Base-by-base conservation (phyloP, 2,797 vertebrate genomes). In the Micrastur ruficollis region DNA sequence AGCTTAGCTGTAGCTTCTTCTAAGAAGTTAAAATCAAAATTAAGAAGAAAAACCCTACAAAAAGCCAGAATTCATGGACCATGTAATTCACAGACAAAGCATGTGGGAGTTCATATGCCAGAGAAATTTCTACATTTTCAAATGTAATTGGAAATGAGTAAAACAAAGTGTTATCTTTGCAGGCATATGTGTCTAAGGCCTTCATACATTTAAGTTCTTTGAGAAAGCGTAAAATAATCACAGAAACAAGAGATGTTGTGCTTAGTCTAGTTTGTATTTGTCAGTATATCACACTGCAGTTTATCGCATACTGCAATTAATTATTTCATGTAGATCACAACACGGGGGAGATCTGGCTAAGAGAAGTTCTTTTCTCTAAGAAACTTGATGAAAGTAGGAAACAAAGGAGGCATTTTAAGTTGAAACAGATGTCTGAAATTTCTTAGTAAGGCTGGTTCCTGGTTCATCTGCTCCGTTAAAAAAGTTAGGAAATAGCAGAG, bases 361-460 rank as follows among this genome's bases (percentile, higher is more conserved):
- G 73, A 86, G 27, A 78, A 88, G 36, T 84, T 85, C 40, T 67
- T 52, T 86, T 67, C 74, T 92, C 15, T 52, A 61, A 78, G 89
- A 86, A 93, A 93, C 27, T 6, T 79, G 46, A 90, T 67, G 82
- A 86, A 95, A 93, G 58, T 49, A 78, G 32, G 88, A 94, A 88
- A 89, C 38, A 68, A 71, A 90, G 63, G 32, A 78, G 46, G 62
- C 31, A 88, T 90, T 91, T 95, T 93, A 93, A 93, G 55, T 70
- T 73, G 80, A 96, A 96, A 67, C 93, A 94, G 80, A 95, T 95
- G 93, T 58, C 73, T 89, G 66, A 80, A 90, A 90, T 90, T 50
- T 95, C 73, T 70, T 62, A 63, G 38, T n/a, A 65, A 93, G 62
- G 25, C 46, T 83, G 16, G 27, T 25, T 90, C 81, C 81, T 88